Percentiles rank a stretch among this genome's conserved stretches.
phyloP scores from a whole-genome alignment of 2,113 vertebrate genomes.

The Aythya baeri region DNA sequence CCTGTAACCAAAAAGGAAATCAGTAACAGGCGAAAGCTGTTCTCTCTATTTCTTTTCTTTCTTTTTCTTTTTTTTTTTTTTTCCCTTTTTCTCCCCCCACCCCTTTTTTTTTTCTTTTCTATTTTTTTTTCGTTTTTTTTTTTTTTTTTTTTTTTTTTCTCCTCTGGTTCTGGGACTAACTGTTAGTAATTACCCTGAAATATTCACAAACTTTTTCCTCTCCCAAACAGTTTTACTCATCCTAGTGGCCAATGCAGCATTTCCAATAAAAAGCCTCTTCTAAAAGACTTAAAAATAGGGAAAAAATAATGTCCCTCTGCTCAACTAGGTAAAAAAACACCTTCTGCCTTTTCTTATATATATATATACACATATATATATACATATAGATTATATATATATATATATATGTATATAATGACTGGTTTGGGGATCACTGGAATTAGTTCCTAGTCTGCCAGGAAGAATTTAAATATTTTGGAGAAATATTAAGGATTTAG shows the following conservation, averaged over 20 bases:
- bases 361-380: fast-evolving
- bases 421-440: background rate
- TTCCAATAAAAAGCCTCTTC: background rate
- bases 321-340: background rate
- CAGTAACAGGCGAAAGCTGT: conserved; percentile 57
- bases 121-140: no score
- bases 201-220: conserved; percentile 35
- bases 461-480: background rate
- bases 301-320: background rate
- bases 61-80: no score
- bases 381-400: background rate
- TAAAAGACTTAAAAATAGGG: background rate
- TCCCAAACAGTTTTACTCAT: background rate
- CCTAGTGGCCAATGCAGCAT: background rate
- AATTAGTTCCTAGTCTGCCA: background rate
- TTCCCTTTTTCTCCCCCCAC: no score
- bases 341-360: background rate
- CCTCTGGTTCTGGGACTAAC: conserved; percentile 1
- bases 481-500: background rate
- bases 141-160: background rate
- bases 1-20: conserved; percentile 67
- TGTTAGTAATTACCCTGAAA: conserved; percentile 53
- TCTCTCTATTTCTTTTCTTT: background rate
- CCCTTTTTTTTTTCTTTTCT: background rate
- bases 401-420: fast-evolving